Conservation (phyloP, 1,140 invertebrate genomes). For the Pachyrhynchus sulphureomaculatus region DNA sequence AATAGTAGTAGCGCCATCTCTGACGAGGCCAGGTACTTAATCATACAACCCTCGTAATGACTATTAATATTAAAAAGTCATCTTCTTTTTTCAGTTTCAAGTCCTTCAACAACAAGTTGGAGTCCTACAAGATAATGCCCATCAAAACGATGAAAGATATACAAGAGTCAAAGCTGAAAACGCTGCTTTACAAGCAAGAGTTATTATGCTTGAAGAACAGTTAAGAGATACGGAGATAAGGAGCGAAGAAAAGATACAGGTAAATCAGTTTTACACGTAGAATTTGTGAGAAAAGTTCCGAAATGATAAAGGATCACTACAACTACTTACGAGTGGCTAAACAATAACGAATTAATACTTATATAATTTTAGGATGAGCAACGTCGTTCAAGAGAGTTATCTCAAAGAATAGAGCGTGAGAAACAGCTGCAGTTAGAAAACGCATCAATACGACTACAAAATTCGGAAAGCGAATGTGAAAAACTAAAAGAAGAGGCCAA, state of each 20-base stretch:
- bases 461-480: constrained; percentile 75
- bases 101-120: constrained; percentile 88
- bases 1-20: too few relatives aligned
- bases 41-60: too few relatives aligned
- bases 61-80: not conserved
- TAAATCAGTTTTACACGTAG: too few relatives aligned
- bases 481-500: constrained; percentile 73
- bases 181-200: constrained; percentile 81
- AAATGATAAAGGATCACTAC: too few relatives aligned
- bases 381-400: constrained; percentile 76
- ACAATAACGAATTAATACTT: too few relatives aligned
- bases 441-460: constrained; percentile 76
- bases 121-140: constrained; percentile 78
- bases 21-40: too few relatives aligned
- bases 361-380: constrained; percentile 78
- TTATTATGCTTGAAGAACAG: constrained; percentile 91
- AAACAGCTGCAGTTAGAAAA: constrained; percentile 85
- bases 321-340: too few relatives aligned
- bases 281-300: too few relatives aligned
- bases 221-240: constrained; percentile 83
- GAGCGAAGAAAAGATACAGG: constrained; percentile 75
- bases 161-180: constrained; percentile 86
- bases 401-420: constrained; percentile 80
- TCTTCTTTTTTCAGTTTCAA: constrained; percentile 67
- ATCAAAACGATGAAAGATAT: constrained; percentile 81